Base-by-base conservation (phyloP, 37 sponge, comb jelly and placozoan genomes). In the Diacarnus erythraeanus region DNA sequence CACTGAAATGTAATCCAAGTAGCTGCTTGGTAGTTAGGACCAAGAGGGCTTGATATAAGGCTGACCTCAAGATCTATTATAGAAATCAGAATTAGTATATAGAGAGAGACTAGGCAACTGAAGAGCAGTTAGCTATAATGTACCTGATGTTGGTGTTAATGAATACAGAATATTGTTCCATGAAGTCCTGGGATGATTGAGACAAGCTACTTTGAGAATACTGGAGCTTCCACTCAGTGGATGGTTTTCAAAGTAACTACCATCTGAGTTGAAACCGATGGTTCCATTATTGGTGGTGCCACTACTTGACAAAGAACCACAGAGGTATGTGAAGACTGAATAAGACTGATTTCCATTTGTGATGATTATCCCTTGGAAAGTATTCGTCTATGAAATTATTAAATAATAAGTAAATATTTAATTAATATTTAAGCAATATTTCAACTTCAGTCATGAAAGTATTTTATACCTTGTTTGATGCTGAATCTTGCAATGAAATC, bases 261-360 rank as follows among this genome's bases (percentile, higher is more conserved):
- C 73, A 72, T 72, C 73, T 29, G 73, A 42, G 26, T 72, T 72
- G 73, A 72, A 72, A 43, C 73, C 73, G 42, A 72, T 72, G 21
- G 73, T 72, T 22, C 73, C 73, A 72, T 72, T 44, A 43, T 21
- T 21, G 3, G 12, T 21, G 31, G 54, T 72, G 4, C 39, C 69
- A 69, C 38, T 36, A 35, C 69, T 69, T 2, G 54, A 22, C n/a
- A 72, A 29, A 21, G 4, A 12, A 29, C 73, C 73, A 72, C 73
- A 72, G 23, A 43, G 73, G 31, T 72, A 72, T 17, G 73, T 72
- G 54, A 43, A 72, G 21, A 72, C 54, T 23, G 54, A 47, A 44
- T 43, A 72, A 22, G 73, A 72, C 27, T 72, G n/a, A 27, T 27
- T 72, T 8, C 73, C 73, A 72, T 72, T 44, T 17, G 73, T 72